Evolutionary conservation across 2,888 invertebrate genomes (phyloP).

Genomic region (Plagodis dolabraria): DNA sequence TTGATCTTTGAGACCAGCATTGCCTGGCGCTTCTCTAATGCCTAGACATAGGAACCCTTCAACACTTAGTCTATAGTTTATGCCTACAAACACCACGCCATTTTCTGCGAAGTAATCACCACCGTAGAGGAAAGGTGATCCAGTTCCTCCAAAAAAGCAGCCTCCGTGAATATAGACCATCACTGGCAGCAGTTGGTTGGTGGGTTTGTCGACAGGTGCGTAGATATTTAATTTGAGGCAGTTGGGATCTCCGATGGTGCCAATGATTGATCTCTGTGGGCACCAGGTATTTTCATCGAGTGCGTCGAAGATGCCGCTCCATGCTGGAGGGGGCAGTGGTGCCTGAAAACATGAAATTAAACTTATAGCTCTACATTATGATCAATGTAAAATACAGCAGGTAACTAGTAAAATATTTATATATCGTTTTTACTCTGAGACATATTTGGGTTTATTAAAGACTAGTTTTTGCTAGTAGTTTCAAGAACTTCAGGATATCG

Average conservation of each 20-base stretch:
- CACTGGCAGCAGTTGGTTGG: slow-evolving; percentile 72
- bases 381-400: too few relatives aligned
- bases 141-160: slow-evolving; percentile 85
- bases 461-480: too few relatives aligned
- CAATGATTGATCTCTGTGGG: slow-evolving; percentile 61
- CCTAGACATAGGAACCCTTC: slow-evolving; percentile 87
- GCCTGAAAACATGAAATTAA: slow-evolving; percentile 58
- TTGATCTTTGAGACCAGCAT: slow-evolving; percentile 86
- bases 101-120: slow-evolving; percentile 85
- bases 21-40: slow-evolving; percentile 87
- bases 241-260: slow-evolving; percentile 63
- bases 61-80: slow-evolving; percentile 85
- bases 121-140: slow-evolving; percentile 84
- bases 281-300: slow-evolving; percentile 71
- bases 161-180: slow-evolving; percentile 88
- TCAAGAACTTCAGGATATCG: too few relatives aligned
- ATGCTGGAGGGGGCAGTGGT: slow-evolving; percentile 68
- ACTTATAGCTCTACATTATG: too few relatives aligned
- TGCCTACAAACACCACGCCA: slow-evolving; percentile 83
- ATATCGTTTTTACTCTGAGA: too few relatives aligned
- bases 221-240: slow-evolving; percentile 74
- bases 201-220: slow-evolving; percentile 49
- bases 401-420: too few relatives aligned
- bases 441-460: too few relatives aligned
- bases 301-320: slow-evolving; percentile 73